Conservation (phyloP, 2,113 vertebrate species). For the Nothoprocta perdicaria region DNA sequence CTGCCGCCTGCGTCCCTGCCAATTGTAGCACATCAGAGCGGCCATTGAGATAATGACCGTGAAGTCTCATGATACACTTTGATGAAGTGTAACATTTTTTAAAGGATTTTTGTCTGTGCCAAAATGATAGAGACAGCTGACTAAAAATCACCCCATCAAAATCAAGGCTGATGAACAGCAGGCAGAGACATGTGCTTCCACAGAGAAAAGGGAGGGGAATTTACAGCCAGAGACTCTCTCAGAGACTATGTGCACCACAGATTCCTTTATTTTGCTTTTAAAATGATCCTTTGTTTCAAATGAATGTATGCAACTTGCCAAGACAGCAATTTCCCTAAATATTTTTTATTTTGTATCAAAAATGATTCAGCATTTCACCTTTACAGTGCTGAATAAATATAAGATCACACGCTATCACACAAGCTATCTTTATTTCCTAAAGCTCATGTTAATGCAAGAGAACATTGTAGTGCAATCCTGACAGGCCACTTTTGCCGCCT, state of each 20-base stretch:
- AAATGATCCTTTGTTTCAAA: slow-evolving; percentile 72
- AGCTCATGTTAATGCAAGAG: neutral
- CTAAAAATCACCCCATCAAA: slow-evolving; percentile 84
- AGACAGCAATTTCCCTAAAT: slow-evolving; percentile 34
- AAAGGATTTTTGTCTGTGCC: slow-evolving; percentile 85
- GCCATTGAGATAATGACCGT: slow-evolving; percentile 88
- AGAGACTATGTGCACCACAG: slow-evolving; percentile 36
- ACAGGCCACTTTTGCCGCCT: neutral
- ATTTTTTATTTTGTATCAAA: slow-evolving; percentile 31
- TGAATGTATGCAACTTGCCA: slow-evolving; percentile 63
- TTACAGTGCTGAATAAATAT: slow-evolving; percentile 3
- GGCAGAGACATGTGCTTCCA: slow-evolving; percentile 75
- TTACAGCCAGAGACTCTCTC: slow-evolving; percentile 68
- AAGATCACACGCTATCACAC: neutral
- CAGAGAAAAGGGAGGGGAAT: slow-evolving; percentile 70
- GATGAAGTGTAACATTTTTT: slow-evolving; percentile 89
- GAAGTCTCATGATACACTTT: slow-evolving; percentile 88
- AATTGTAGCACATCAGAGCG: slow-evolving; percentile 87
- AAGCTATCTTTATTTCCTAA: slow-evolving; percentile 10
- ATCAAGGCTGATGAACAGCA: slow-evolving; percentile 82
- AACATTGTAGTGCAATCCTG: neutral
- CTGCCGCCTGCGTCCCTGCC: slow-evolving; percentile 83
- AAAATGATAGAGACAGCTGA: slow-evolving; percentile 85
- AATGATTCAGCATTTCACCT: slow-evolving; percentile 11
- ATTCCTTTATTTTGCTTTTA: slow-evolving; percentile 44